Conservation (phyloP, 2,797 vertebrate species). For the Cynodonichthys magdalenae region DNA sequence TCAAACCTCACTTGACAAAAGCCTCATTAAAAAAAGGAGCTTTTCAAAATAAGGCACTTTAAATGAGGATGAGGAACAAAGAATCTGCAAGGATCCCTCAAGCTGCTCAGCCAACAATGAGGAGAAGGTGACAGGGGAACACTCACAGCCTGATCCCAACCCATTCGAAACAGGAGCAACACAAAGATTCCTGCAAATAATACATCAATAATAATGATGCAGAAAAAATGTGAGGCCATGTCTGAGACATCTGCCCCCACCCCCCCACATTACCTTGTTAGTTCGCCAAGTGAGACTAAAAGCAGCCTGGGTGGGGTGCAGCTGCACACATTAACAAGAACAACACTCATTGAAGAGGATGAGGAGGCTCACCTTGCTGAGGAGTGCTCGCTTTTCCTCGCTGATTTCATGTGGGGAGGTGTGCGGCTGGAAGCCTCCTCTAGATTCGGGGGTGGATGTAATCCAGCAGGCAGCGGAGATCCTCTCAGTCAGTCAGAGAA, state of each 20-base stretch:
- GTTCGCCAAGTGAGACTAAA: slow-evolving; percentile 39
- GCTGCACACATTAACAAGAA: slow-evolving; percentile 4
- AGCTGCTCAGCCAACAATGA: slow-evolving; percentile 67
- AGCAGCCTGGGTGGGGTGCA: slow-evolving; percentile 62
- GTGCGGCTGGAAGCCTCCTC: slow-evolving; percentile 69
- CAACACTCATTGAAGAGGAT: neutral
- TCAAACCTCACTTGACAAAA: neutral
- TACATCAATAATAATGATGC: too few species aligned
- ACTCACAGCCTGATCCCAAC: slow-evolving; percentile 34
- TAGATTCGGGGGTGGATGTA: slow-evolving; percentile 62
- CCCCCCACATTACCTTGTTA: slow-evolving; percentile 12
- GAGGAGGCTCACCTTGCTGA: slow-evolving; percentile 65
- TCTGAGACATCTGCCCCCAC: neutral
- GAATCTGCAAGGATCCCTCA: slow-evolving; percentile 67
- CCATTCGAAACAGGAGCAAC: slow-evolving; percentile 12
- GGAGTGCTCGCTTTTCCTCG: slow-evolving; percentile 70
- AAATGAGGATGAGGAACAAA: slow-evolving; percentile 74
- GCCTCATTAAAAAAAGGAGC: neutral
- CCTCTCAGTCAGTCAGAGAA: slow-evolving; percentile 44
- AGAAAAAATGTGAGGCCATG: slow-evolving; percentile 8
- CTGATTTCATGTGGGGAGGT: slow-evolving; percentile 32
- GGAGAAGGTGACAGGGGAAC: slow-evolving; percentile 33
- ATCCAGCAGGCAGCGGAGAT: slow-evolving; percentile 68
- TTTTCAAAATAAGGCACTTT: slow-evolving; percentile 41
- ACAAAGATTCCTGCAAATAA: neutral